Percentiles rank a stretch among this genome's conserved stretches.
These are phyloP conservation scores for Drosophila sucinea DNA, from an alignment of 1,140 invertebrate species.

Conservation along the genomic window DNA sequence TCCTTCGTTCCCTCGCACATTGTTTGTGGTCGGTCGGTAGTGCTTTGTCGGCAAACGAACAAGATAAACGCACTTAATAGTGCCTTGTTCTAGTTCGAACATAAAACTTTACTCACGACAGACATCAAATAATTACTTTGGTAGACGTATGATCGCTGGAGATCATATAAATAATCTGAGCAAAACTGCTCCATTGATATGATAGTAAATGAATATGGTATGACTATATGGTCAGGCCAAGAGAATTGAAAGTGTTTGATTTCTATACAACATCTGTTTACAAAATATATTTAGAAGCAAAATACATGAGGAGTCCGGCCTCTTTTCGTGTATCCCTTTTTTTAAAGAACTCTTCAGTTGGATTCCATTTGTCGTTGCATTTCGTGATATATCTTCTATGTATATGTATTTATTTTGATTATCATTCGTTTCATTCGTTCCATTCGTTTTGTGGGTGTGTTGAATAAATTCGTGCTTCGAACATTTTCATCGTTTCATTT, in stretches of 20 bases:
- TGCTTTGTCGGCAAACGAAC: slow-evolving; percentile 9
- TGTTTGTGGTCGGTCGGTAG: background rate
- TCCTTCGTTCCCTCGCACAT: background rate
- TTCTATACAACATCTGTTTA: no score
- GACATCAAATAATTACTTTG: background rate
- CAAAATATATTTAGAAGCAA: no score
- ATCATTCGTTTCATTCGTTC: background rate
- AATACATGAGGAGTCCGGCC: no score
- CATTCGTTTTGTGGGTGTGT: background rate
- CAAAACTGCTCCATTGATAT: no score
- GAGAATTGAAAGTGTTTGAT: no score
- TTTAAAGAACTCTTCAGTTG: background rate
- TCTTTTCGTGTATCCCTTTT: no score
- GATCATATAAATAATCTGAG: no score
- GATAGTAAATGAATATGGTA: no score
- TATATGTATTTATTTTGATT: slow-evolving; percentile 6
- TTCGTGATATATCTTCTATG: background rate
- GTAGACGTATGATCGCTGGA: no score
- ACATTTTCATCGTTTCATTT: background rate
- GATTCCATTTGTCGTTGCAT: background rate
- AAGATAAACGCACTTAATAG: background rate
- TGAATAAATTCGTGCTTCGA: background rate
- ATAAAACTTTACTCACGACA: background rate
- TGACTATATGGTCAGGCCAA: no score
- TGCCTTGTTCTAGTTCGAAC: background rate